Base-by-base conservation (phyloP, 2,113 vertebrate genomes). In the Notothenia coriiceps region DNA sequence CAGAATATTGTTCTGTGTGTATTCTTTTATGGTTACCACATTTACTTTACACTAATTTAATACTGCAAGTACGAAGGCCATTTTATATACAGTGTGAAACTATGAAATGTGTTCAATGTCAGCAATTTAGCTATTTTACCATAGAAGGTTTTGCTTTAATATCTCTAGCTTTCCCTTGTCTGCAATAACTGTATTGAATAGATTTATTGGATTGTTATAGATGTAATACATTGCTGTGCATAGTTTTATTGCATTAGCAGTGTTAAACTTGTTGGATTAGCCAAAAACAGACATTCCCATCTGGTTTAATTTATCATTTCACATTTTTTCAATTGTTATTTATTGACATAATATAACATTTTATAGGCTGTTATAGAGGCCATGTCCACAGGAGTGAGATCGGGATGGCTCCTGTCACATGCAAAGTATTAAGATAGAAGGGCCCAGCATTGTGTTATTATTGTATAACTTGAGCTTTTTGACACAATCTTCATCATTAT, bases 21-120 rank as follows among this genome's bases (percentile, higher is more conserved):
- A 43, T 78, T 69, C 15, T 18, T 29, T 80, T 14, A 61, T 61
- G 40, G 72, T 69, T 72, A 10, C 20, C 54, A 18, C 79, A 55
- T 52, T 64, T 66, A 54, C 20, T 46, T 78, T 67, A 56, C n/a
- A 68, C 43, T 46, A 65, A 22, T 35, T 69, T 7, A 49, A 29
- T 10, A 46, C 29, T 12, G 46, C 6, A 22, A 9, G 1, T 6
- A 6, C 29, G 29, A 4, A 20, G 11, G 20, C 52, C 10, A n/a
- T 40, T 2, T 43, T 1, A 59, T 29, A 35, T 15, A 46, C 33
- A 55, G 29, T 29, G 29, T 51, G 18, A 72, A 12, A 61, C 25
- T 10, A 15, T 43, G 14, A 11, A 62, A 22, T 10, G 1, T 40
- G 18, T 40, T 43, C 13, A 18, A 22, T 15, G 6, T 66, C 14